These are phyloP conservation scores for Macrostomum cliftonense DNA, from an alignment of 2,888 invertebrate species.

Conservation along the genomic window DNA sequence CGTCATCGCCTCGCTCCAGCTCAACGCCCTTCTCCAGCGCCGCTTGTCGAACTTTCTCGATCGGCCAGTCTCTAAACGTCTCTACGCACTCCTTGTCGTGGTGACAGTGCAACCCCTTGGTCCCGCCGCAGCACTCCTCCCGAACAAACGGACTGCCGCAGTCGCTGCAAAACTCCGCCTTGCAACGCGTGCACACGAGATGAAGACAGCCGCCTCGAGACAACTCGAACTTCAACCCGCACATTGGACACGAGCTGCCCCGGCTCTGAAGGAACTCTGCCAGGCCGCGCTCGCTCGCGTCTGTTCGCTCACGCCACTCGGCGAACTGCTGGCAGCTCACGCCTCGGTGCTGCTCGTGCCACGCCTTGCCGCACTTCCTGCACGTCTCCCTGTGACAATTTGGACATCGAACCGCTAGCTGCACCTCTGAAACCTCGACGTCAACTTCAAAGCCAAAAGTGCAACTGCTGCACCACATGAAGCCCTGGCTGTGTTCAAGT, in stretches of 20 bases:
- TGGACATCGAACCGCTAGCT: too few relatives aligned
- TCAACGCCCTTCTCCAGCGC: too few relatives aligned
- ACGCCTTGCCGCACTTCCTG: conserved; percentile 38
- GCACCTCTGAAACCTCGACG: too few relatives aligned
- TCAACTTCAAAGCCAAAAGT: too few relatives aligned
- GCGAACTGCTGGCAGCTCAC: conserved; percentile 65
- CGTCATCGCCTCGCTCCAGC: too few relatives aligned
- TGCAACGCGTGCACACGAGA: conserved; percentile 81
- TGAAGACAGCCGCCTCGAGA: conserved; percentile 89
- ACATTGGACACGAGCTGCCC: conserved; percentile 53
- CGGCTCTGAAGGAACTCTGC: too few relatives aligned
- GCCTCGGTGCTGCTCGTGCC: conserved; percentile 75
- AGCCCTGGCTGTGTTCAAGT: conserved; percentile 73
- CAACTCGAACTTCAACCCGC: conserved; percentile 68
- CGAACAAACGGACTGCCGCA: conserved; percentile 77
- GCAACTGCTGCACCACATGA: conserved; percentile 67
- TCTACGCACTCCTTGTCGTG: too few relatives aligned
- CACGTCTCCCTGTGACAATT: too few relatives aligned
- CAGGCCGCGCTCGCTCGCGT: too few relatives aligned
- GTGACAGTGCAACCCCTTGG: too few relatives aligned
- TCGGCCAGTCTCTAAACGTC: too few relatives aligned
- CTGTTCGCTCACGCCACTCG: conserved; percentile 48
- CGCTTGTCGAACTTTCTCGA: too few relatives aligned
- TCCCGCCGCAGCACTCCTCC: conserved; percentile 21
- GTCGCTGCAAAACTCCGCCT: conserved; percentile 77